A percentile compares a stretch with the other conserved stretches of the same genome.
phyloP scores from a whole-genome alignment of 2,888 invertebrate genomes.

The Colletes collaris region DNA sequence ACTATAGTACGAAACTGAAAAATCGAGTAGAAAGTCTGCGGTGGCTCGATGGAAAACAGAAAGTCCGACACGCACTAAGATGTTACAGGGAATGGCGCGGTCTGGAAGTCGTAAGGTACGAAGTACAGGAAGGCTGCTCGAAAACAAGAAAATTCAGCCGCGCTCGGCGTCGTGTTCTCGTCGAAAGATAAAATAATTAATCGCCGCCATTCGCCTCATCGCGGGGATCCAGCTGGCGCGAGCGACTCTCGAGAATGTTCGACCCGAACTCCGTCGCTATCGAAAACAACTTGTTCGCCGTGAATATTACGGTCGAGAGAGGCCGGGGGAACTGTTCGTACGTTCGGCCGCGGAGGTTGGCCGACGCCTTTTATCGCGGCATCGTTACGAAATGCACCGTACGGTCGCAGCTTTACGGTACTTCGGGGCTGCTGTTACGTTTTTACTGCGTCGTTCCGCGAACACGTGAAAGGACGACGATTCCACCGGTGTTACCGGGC shows the following conservation, averaged over 20 bases:
- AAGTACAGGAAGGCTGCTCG: not conserved
- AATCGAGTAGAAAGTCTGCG: too few species aligned
- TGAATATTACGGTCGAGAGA: conserved; percentile 24
- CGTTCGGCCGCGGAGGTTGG: conserved; percentile 35
- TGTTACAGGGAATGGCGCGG: too few species aligned
- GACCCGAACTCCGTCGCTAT: conserved; percentile 11
- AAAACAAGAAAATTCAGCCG: too few species aligned
- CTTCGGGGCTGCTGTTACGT: conserved; percentile 81
- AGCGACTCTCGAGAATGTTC: conserved; percentile 8
- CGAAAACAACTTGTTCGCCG: conserved; percentile 44
- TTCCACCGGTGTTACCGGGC: conserved; percentile 73
- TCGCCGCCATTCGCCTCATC: not conserved
- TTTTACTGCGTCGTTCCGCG: conserved; percentile 81
- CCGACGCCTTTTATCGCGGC: conserved; percentile 70
- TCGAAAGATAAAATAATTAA: conserved; percentile 21
- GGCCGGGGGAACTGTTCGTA: conserved; percentile 8
- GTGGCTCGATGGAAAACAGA: too few species aligned
- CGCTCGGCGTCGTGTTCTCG: not conserved
- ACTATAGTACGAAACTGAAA: too few species aligned
- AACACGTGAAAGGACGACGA: conserved; percentile 71
- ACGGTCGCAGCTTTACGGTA: conserved; percentile 82
- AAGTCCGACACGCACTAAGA: too few species aligned
- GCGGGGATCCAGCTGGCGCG: not conserved
- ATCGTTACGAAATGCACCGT: conserved; percentile 80
- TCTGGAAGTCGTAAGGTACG: too few species aligned